phyloP scores from a whole-genome alignment of 2,888 invertebrate genomes.

The Sisyra terminalis region DNA sequence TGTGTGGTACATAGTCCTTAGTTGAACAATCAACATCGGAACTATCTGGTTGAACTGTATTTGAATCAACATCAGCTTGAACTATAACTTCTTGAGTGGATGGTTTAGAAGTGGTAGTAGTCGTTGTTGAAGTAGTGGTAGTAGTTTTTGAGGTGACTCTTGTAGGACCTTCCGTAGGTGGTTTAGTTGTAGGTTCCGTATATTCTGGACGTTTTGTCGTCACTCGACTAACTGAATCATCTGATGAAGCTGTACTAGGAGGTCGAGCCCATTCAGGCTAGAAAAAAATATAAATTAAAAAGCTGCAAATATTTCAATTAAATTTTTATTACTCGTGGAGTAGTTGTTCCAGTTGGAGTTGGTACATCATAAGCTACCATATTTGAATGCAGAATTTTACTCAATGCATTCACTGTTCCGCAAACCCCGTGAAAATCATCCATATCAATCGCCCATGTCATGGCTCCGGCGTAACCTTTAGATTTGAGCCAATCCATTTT shows the following conservation, averaged over 20 bases:
- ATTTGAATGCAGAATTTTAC: conserved; percentile 51
- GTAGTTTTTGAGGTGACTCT: conserved; percentile 12
- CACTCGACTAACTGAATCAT: conserved; percentile 15
- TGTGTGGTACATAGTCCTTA: conserved; percentile 37
- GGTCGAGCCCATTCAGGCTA: conserved; percentile 73
- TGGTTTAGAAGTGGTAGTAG: conserved; percentile 12
- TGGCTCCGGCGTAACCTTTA: conserved; percentile 72
- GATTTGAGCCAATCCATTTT: conserved; percentile 80
- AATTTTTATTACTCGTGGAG: conserved; percentile 39
- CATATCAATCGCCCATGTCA: conserved; percentile 90
- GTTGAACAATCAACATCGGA: conserved; percentile 30
- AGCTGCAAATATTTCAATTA: background rate
- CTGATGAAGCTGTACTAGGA: conserved; percentile 42
- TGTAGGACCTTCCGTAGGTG: conserved; percentile 13
- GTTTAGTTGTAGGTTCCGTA: conserved; percentile 12
- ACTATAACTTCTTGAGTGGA: conserved; percentile 9
- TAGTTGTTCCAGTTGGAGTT: conserved; percentile 42
- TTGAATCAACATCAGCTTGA: conserved; percentile 31
- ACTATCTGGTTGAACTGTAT: conserved; percentile 26
- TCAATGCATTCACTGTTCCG: conserved; percentile 57
- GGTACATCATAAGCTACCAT: conserved; percentile 58
- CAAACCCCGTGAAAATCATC: conserved; percentile 78
- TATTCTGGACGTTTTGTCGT: conserved; percentile 20
- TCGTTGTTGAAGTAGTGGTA: conserved; percentile 10
- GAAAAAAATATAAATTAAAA: conserved; percentile 10